Conservation (phyloP, 2,888 invertebrate genomes). For the Bruchidius siliquastri region DNA sequence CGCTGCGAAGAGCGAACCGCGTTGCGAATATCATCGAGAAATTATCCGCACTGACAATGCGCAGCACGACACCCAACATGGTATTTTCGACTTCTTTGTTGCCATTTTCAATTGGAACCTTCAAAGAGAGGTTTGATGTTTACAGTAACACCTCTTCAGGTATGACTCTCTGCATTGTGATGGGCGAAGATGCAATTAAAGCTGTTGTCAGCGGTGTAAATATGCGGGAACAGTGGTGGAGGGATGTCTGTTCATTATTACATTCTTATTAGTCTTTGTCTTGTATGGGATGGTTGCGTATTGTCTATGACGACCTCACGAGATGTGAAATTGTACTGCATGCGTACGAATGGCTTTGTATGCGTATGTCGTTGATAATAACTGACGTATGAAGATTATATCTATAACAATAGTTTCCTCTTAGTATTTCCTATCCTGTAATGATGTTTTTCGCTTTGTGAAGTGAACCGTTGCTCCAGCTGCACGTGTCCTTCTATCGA, state of each 20-base stretch:
- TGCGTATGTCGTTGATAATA: no score
- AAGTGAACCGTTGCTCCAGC: no score
- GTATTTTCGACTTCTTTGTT: background rate
- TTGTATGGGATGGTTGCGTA: no score
- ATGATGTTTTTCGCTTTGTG: no score
- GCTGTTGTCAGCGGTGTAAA: background rate
- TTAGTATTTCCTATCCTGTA: no score
- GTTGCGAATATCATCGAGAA: background rate
- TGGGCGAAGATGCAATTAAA: background rate
- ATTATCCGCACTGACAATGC: background rate
- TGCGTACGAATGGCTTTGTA: no score
- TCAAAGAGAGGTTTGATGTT: background rate
- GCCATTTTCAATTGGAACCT: background rate
- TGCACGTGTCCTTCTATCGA: no score
- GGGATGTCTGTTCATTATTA: background rate
- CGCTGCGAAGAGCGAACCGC: background rate
- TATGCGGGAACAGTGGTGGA: background rate
- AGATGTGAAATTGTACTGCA: no score
- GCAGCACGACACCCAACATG: background rate
- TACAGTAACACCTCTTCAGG: background rate
- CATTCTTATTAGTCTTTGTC: no score
- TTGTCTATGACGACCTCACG: no score
- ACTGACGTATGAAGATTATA: no score
- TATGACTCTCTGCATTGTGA: background rate
- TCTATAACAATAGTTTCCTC: no score